Evolutionary conservation across 2,888 invertebrate genomes (phyloP).

Genomic region (Drosophila colorata): DNA sequence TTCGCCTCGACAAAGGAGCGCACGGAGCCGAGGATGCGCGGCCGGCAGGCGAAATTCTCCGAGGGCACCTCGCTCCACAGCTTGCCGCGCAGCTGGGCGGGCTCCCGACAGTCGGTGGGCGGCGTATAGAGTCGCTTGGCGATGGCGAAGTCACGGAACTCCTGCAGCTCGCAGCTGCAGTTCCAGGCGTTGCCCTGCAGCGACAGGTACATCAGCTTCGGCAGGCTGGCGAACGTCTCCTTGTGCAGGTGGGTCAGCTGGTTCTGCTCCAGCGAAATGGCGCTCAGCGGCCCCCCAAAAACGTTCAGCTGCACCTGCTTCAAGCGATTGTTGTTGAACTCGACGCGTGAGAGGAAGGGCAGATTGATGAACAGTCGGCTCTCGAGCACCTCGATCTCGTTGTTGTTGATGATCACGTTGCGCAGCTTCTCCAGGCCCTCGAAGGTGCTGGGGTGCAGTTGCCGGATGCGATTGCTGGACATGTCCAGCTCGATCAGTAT

Average conservation of each 20-base stretch:
- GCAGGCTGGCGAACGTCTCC: constrained; percentile 88
- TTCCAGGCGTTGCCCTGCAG: constrained; percentile 94
- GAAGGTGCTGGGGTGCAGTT: constrained; percentile 90
- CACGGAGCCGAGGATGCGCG: constrained; percentile 87
- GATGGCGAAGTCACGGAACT: constrained; percentile 91
- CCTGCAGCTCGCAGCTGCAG: constrained; percentile 93
- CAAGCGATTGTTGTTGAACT: constrained; percentile 91
- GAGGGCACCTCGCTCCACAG: constrained; percentile 90
- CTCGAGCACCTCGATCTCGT: constrained; percentile 90
- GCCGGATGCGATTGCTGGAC: constrained; percentile 90
- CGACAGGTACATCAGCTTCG: constrained; percentile 90
- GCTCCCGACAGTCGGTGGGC: constrained; percentile 91
- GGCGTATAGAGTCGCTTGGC: constrained; percentile 90
- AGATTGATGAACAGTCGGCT: constrained; percentile 92
- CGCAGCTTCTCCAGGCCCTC: constrained; percentile 90
- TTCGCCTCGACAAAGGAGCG: constrained; percentile 87
- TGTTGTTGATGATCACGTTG: constrained; percentile 90
- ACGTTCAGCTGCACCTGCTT: constrained; percentile 89
- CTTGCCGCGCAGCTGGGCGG: constrained; percentile 88
- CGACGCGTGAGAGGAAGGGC: constrained; percentile 90
- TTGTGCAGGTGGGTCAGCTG: constrained; percentile 89
- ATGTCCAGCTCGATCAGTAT: constrained; percentile 94
- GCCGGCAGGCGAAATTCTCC: constrained; percentile 93
- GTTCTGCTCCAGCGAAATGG: constrained; percentile 91
- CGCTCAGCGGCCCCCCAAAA: constrained; percentile 89